A percentile compares a stretch with the other conserved stretches of the same genome.
Conservation (phyloP, 2,113 vertebrate species). For the Lagopus leucura region DNA sequence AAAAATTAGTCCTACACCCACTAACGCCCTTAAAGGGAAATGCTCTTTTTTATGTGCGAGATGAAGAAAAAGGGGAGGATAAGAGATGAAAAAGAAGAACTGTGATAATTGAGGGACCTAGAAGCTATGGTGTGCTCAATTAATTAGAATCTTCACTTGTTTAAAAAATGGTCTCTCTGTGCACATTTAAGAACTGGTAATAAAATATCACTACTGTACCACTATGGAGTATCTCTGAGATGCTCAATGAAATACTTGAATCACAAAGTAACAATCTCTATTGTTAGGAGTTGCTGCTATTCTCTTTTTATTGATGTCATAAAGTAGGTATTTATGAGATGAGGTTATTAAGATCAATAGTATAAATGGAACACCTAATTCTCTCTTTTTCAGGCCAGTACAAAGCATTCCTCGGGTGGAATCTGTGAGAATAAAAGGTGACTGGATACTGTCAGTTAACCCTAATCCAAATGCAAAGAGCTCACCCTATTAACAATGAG, state of each 20-base stretch:
- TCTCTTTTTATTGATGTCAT: constrained; percentile 77
- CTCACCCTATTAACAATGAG: constrained; percentile 75
- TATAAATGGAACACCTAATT: constrained; percentile 79
- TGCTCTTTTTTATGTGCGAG: constrained; percentile 13
- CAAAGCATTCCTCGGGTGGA: constrained; percentile 67
- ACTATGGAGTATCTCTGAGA: constrained; percentile 52
- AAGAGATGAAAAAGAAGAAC: constrained; percentile 57
- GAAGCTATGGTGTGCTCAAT: constrained; percentile 62
- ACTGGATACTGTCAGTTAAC: constrained; percentile 72
- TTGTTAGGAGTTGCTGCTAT: constrained; percentile 71
- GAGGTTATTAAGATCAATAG: constrained; percentile 78
- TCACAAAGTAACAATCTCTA: constrained; percentile 71
- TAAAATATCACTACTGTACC: constrained; percentile 43
- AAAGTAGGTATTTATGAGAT: constrained; percentile 78
- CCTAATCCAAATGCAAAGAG: constrained; percentile 81
- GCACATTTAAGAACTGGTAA: constrained; percentile 51
- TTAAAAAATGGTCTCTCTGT: constrained; percentile 60
- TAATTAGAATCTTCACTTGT: constrained; percentile 73
- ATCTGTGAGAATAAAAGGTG: constrained; percentile 68
- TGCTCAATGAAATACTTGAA: constrained; percentile 57
- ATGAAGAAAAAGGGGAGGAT: constrained; percentile 22
- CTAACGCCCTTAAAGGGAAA: constrained; percentile 40
- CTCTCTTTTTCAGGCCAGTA: constrained; percentile 70
- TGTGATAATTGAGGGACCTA: constrained; percentile 54
- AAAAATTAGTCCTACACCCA: constrained; percentile 58